Evolutionary conservation across 2,113 vertebrate genomes (phyloP), one percentile per base, ranked within the genome.

Genomic region (Carassius auratus): DNA sequence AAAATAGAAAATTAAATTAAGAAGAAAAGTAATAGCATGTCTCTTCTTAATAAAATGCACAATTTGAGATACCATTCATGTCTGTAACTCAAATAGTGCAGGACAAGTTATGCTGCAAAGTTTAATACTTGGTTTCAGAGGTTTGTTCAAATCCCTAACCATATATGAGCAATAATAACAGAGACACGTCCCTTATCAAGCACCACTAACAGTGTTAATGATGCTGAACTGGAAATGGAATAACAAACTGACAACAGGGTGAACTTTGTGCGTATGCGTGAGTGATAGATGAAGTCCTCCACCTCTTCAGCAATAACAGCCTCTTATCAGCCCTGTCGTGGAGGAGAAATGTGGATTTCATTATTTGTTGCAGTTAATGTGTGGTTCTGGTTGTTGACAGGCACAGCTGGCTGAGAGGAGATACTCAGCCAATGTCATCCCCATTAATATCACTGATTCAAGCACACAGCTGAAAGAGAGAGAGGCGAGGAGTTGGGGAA

Each of bases 301-400:
- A 71, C 48, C 21, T 55, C 66, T 30, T 45, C 50, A 57, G 64
- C 76, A 62, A 19, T 68, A 76, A 77, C 61, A 10, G 23, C 15
- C 75, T 85, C 76, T 80, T 85, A 80, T 85, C 84, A 45, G 62
- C 55, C 33, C 36, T 85, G 59, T 85, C 38, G 8, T 17, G 77
- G 74, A 68, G 30, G 59, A 69, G 76, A 79, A 85, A 79, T 79
- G 76, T 85, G 84, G 84, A 79, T 85, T 85, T 85, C 76, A 85
- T 85, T 78, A 85, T 85, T 79, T 85, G 84, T 85, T 71, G 76
- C 48, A 38, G 84, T 79, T 85, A 85, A 85, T 85, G 84, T 79
- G 61, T 21, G 52, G 61, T 85, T 79, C 84, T 85, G 75, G 21
- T 68, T 55, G 61, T 69, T 85, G 76, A 59, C 76, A 78, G 76